These are phyloP conservation scores for Sylvilagus floridanus DNA, from an alignment of 2,797 vertebrate species.

Conservation along the genomic window DNA sequence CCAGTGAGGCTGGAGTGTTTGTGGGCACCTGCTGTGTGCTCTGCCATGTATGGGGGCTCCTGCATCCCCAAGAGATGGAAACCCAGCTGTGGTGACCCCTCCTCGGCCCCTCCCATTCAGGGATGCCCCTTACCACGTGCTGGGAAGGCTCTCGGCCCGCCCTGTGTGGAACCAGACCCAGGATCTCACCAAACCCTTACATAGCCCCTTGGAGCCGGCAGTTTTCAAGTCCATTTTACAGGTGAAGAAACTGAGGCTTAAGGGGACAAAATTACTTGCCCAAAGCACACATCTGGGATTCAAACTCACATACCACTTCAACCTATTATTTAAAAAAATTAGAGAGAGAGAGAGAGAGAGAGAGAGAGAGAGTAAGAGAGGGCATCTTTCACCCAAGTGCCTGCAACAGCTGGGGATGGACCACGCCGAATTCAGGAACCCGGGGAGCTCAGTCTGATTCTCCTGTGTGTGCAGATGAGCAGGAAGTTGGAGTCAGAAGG, in stretches of 20 bases:
- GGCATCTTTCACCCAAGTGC: too few species aligned
- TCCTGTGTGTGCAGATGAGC: too few species aligned
- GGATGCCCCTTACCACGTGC: background rate
- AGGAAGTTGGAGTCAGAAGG: too few species aligned
- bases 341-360: too few species aligned
- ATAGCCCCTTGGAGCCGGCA: background rate
- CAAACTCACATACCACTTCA: background rate
- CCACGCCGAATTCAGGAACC: too few species aligned
- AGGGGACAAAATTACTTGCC: background rate
- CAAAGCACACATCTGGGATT: background rate
- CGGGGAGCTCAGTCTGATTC: too few species aligned
- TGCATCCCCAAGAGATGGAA: background rate
- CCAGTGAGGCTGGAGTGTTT: accelerated
- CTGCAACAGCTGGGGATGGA: too few species aligned
- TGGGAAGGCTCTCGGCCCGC: background rate
- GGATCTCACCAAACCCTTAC: background rate
- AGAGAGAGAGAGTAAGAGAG: too few species aligned
- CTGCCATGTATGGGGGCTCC: background rate
- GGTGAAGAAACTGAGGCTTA: background rate
- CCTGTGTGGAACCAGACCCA: background rate
- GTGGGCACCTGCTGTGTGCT: background rate
- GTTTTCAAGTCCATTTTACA: background rate
- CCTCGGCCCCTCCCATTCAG: background rate
- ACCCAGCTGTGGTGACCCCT: too few species aligned
- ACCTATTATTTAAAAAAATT: background rate